Base-by-base conservation (phyloP, 1,140 invertebrate genomes). In the Drosophila aff. region DNA sequence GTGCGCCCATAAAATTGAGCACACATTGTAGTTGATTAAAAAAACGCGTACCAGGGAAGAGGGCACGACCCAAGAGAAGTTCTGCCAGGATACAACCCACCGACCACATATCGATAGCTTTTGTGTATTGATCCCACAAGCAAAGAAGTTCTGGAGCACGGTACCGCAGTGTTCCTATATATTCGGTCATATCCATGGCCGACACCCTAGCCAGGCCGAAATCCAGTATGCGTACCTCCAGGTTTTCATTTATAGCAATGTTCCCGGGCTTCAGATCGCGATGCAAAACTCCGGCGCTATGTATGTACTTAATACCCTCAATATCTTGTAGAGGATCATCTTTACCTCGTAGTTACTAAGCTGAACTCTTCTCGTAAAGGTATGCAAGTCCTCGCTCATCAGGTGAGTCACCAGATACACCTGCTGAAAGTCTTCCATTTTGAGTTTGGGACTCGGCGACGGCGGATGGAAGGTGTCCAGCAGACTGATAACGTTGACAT, bases 101-200 rank as follows among this genome's bases (percentile, higher is more conserved):
- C 16, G 98, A 99, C 98, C 98, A 99, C 92, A 99, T 98, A 93
- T 99, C 98, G 72, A 99, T 98, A 94, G 98, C 99, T 93, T 99
- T 98, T 94, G 98, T 98, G 91, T 99, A 99, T 92, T 99, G 97
- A 97, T 99, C 99, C 98, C 99, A 99, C 93, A 99, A 99, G 10
- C 99, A 95, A 97, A 99, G 99, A 46, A 99, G 99, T 95, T 99
- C 99, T 10, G 99, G 99, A 16, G 97, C 97, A 79, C 97, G 94
- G 81, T 98, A 97, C 99, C 99, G 99, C 75, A 98, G 93, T 4
- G 99, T 99, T 7, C 98, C 98, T 4, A 99, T 99, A 94, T 99
- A 99, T 9, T 98, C 98, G 9, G 99, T 99, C 99, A 99, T 99
- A 95, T 99, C 98, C 87, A 96, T 97, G 93, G 99, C 98, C 41